phyloP scores from a whole-genome alignment of 2,113 vertebrate genomes.

The Nannospalax galili region DNA sequence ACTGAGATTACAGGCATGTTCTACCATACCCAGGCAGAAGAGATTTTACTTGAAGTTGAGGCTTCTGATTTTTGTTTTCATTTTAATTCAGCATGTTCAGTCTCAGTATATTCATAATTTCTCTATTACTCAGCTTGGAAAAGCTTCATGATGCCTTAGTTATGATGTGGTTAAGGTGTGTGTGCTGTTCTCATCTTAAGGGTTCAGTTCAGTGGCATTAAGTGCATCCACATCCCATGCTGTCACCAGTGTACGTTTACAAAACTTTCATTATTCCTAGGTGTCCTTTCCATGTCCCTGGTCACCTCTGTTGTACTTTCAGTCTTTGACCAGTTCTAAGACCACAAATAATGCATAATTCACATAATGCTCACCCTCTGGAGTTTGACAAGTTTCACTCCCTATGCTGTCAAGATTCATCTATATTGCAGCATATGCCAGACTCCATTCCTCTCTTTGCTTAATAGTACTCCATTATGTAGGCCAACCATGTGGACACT shows the following conservation, averaged over 20 bases:
- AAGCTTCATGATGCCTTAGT: background rate
- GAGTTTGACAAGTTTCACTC: background rate
- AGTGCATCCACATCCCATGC: background rate
- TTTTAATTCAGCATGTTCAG: background rate
- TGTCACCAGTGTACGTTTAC: background rate
- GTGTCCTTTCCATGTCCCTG: background rate
- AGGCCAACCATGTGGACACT: no score
- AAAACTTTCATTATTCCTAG: background rate
- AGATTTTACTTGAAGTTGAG: background rate
- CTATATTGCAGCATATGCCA: no score
- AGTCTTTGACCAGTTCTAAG: background rate
- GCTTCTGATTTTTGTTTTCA: background rate
- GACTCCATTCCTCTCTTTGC: fast-evolving
- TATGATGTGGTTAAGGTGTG: background rate
- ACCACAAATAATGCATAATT: no score
- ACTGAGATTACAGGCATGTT: background rate
- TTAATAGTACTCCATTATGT: fast-evolving
- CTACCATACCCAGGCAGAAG: background rate
- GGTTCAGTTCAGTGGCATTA: background rate
- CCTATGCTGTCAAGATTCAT: no score
- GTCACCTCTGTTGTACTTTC: background rate
- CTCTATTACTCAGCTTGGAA: background rate
- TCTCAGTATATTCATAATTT: background rate
- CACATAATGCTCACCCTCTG: background rate
- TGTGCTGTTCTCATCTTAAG: background rate